Base-by-base conservation (phyloP, 2,797 vertebrate species). In the Toxotes lorentzi region DNA sequence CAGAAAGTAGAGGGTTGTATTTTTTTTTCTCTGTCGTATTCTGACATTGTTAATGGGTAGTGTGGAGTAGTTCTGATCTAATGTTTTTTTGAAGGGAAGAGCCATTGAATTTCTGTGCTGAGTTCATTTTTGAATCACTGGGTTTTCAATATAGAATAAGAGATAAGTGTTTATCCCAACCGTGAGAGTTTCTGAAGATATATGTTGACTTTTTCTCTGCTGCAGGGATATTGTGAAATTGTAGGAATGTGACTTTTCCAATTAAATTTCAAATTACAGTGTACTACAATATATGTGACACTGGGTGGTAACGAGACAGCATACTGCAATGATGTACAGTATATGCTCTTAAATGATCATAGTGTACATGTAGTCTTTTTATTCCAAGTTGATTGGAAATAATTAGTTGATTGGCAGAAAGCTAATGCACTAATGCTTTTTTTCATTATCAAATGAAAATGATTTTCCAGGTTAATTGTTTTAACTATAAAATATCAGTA, bases 1-100 rank as follows among this genome's bases (percentile, higher is more conserved):
- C 66, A 70, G 70, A 76, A 64, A 76, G 76, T 63, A 45, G 40
- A 83, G 69, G 54, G 50, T 54, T 82, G 73, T 50, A n/a, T 63
- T 48, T 11, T 41, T n/a, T 87, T 70, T 73, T 32, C 24, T 53
- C 48, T 66, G 66, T 77, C 19, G 45, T 70, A 32, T 82, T 73
- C 43, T 66, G 60, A 56, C 63, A 34, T 65, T 82, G 78, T 83
- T 79, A 86, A 76, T 73, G 69, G 65, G 51, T 40, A 24, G 17
- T 11, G 68, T 67, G 53, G 62, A 83, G 82, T 60, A 63, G 84
- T 54, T 81, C 34, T 78, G 65, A 70, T 86, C 41, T 63, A 54
- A 84, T 87, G 72, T 65, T 87, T 73, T 56, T 82, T 74, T 87
- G 53, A 88, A 74, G n/a, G 66, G 62, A 50, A 81, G 66, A 60